Conservation (phyloP, 2,888 invertebrate genomes). For the Lysandra coridon region DNA sequence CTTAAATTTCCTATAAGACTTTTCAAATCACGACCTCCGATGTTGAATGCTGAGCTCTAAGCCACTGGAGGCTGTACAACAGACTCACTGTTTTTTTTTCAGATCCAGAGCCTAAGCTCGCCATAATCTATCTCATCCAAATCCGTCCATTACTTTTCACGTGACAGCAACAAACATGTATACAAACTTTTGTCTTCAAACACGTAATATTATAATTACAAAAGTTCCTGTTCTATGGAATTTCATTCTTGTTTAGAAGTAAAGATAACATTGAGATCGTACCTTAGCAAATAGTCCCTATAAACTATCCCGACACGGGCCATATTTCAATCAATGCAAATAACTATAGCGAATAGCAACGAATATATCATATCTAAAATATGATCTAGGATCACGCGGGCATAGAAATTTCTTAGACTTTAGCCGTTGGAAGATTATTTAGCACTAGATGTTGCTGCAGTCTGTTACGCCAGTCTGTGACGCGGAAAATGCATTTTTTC, state of each 20-base stretch:
- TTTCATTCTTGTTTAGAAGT: background rate
- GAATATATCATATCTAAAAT: constrained; percentile 9
- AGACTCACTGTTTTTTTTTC: too few relatives aligned
- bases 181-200: background rate
- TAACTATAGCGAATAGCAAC: background rate
- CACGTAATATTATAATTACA: background rate
- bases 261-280: background rate
- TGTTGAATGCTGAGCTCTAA: too few relatives aligned
- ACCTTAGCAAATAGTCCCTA: constrained; percentile 1
- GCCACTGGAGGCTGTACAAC: too few relatives aligned
- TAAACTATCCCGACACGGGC: background rate
- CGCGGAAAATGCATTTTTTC: background rate
- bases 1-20: too few relatives aligned
- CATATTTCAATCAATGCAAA: constrained; percentile 19
- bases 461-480: background rate
- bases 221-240: background rate
- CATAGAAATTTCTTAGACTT: constrained; percentile 5
- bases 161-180: background rate
- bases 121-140: too few relatives aligned
- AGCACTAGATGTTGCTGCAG: background rate
- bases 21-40: too few relatives aligned
- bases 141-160: background rate
- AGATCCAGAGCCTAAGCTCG: too few relatives aligned
- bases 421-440: background rate
- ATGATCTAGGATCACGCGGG: constrained; percentile 18